Evolutionary conservation across 2,113 vertebrate genomes (phyloP), one percentile per base, ranked within the genome.

Genomic region (Falcunculus frontatus): DNA sequence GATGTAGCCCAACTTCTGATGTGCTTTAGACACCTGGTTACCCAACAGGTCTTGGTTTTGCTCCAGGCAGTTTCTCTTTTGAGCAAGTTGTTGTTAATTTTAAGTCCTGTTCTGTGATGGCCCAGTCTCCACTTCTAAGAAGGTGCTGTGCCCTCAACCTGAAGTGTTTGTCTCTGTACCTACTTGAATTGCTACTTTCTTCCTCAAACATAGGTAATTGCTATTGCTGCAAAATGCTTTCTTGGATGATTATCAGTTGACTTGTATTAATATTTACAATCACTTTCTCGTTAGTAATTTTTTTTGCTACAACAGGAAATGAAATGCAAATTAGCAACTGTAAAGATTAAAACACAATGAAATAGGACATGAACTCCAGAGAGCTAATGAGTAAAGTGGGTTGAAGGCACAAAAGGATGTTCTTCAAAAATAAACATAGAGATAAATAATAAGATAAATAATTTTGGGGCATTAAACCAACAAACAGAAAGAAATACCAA

Each of bases 301-400:
- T 68, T 86, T 95, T 85, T 81, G 83, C 92, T 89, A 39, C 65
- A 88, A 75, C 53, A 82, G 97, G 92, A 98, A 97, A 97, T 97
- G 94, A 98, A 97, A 98, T 98, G 97, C 95, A 98, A 98, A 98
- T 98, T 96, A 97, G 97, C 95, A 97, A 95, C 89, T 97, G 91
- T 96, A 97, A 97, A 97, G 97, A 98, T 97, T 96, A 95, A 95
- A 97, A 91, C 87, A 70, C 97, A 97, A 98, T 98, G 96, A 97
- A 98, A 97, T 79, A 90, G 96, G 97, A 97, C 97, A 73, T n/a
- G 89, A 88, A 93, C 91, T 95, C 94, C 64, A 67, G 96, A 96
- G 95, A 96, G 74, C 87, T 96, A 97, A 98, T 97, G 96, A 97
- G 97, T 98, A 97, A 97, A 98, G 89, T 96, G 86, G 95, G 97